phyloP scores from a whole-genome alignment of 2,113 vertebrate species.

The Uropsilus gracilis region DNA sequence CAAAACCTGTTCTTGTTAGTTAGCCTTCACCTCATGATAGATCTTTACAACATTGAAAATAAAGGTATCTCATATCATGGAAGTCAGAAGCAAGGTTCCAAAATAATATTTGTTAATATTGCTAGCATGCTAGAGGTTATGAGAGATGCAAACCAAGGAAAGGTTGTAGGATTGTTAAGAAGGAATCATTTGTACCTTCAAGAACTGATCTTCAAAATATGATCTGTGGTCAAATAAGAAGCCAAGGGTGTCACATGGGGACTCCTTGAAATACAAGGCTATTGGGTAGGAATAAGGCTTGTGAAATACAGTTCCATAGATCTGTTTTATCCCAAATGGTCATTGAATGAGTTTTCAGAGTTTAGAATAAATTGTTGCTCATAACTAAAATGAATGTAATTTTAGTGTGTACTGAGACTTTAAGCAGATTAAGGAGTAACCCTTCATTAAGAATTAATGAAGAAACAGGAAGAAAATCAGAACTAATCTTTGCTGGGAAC shows the following conservation, averaged over 20 bases:
- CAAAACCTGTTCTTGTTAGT: background rate
- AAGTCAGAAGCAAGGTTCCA: background rate
- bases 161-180: background rate
- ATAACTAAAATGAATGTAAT: background rate
- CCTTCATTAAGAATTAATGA: background rate
- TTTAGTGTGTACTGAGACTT: background rate
- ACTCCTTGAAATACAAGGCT: background rate
- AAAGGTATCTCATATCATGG: background rate
- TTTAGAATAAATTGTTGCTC: background rate
- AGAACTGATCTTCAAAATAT: background rate
- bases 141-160: background rate
- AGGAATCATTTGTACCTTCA: background rate
- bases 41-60: background rate
- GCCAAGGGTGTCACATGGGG: background rate
- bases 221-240: background rate
- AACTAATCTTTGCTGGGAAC: background rate
- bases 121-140: background rate
- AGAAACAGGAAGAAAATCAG: background rate
- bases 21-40: background rate
- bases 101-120: background rate
- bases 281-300: background rate
- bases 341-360: conserved; percentile 5
- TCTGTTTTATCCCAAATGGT: background rate
- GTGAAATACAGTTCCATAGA: background rate
- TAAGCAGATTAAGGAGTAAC: background rate